Conservation (phyloP, 2,797 vertebrate species). For the Trachurus trachurus region DNA sequence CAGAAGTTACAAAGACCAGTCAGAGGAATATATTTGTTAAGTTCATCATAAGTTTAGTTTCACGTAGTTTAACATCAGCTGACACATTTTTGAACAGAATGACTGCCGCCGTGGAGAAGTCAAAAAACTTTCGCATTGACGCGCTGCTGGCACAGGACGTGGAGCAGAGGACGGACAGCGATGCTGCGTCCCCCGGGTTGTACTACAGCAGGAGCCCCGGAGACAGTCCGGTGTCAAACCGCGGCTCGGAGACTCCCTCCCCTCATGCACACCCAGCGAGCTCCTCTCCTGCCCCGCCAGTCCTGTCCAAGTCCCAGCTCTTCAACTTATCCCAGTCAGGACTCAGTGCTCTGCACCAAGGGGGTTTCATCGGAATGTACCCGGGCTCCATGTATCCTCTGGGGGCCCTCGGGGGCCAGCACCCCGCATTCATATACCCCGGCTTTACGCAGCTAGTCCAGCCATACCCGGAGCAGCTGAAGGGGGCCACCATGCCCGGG, state of each 20-base stretch:
- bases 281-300: conserved; percentile 49
- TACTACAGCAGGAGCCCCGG: conserved; percentile 73
- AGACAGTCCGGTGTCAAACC: conserved; percentile 73
- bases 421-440: conserved; percentile 86
- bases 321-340: conserved; percentile 81
- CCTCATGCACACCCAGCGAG: conserved; percentile 59
- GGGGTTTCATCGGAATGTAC: conserved; percentile 83
- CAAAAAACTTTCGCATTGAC: conserved; percentile 93
- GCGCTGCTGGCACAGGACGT: conserved; percentile 89
- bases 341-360: conserved; percentile 81
- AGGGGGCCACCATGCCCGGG: conserved; percentile 78
- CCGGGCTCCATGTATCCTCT: conserved; percentile 83
- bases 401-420: conserved; percentile 83
- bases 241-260: conserved; percentile 82
- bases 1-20: not conserved
- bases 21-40: not conserved
- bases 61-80: not conserved
- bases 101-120: conserved; percentile 86
- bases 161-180: conserved; percentile 68
- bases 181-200: conserved; percentile 69
- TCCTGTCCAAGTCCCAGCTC: conserved; percentile 80
- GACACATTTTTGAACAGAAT: conserved; percentile 36
- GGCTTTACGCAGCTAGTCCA: conserved; percentile 86
- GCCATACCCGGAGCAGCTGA: conserved; percentile 87
- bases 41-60: not conserved